Base-by-base conservation (phyloP, 2,888 invertebrate genomes). In the Griposia aprilina region DNA sequence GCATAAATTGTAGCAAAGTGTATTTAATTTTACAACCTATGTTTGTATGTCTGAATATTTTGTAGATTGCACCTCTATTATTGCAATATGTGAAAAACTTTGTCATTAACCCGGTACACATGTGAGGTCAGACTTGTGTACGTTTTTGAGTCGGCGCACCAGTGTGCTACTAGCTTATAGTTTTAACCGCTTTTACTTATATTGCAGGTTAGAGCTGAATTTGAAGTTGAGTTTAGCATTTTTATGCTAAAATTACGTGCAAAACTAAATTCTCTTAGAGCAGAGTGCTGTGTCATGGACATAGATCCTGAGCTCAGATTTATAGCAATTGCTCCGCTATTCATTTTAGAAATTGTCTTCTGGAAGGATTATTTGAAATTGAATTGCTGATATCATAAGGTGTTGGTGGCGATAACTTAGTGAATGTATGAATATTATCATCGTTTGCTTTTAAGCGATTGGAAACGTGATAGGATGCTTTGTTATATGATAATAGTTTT, bases 261-360 rank as follows among this genome's bases (percentile, higher is more conserved):
- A 63, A 76, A 85, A 75, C 76, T 75, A 70, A 81, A 76, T 78
- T 85, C 57, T 62, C 65, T 66, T 76, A 72, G 72, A 76, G 59
- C 70, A 63, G 70, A 82, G 75, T 78, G 65, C 74, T 63, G 55
- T 45, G 84, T 67, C 74, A 68, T 72, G 59, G 57, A 78, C 78
- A 78, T 73, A 69, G 72, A 71, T 69, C 50, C 36, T 86, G 76
- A 86, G 76, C 69, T 67, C 7, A 76, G 74, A 86, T 85, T 83
- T 85, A 85, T 86, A 69, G 36, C 60, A 45, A 83, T 62, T 63
- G 57, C 79, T 79, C 72, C 30, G 52, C 78, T 70, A 81, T 76
- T 83, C 30, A 86, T 81, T 78, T 75, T 66, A 73, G 65, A 84
- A 85, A 84, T 82, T 85, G 79, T 85, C 74, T 85, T 70, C 57